These are phyloP conservation scores for Xylota sylvarum DNA, from an alignment of 2,888 invertebrate species.

Conservation along the genomic window DNA sequence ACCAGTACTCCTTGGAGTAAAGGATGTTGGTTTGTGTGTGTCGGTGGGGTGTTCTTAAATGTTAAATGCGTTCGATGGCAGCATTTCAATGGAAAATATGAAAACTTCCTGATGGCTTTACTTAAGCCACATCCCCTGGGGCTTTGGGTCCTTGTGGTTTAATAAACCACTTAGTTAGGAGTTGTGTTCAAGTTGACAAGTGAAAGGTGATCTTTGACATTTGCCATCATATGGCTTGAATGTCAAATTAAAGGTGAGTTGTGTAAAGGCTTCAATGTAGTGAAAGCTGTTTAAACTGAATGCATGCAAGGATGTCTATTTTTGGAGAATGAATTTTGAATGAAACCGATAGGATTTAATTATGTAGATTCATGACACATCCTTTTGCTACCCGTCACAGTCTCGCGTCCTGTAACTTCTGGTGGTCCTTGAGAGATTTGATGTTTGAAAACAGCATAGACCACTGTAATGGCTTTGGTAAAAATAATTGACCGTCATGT, in stretches of 20 bases:
- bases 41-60: constrained; percentile 14
- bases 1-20: constrained; percentile 52
- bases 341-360: no score
- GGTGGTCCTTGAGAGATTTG: no score
- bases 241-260: not conserved
- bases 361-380: no score
- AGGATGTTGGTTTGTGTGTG: not conserved
- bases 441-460: no score
- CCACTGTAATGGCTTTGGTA: no score
- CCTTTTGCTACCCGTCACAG: no score
- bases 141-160: not conserved
- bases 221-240: not conserved
- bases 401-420: no score
- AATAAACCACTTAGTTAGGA: not conserved
- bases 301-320: not conserved
- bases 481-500: no score
- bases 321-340: not conserved
- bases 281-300: no score
- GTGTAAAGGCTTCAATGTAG: no score
- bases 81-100: constrained; percentile 4
- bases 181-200: not conserved
- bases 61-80: constrained; percentile 33
- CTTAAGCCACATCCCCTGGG: not conserved
- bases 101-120: constrained; percentile 3
- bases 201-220: not conserved